Evolutionary conservation across 2,888 invertebrate species (phyloP), one percentile per base, ranked within the genome.

Genomic region (Lasioglossum zephyrum): DNA sequence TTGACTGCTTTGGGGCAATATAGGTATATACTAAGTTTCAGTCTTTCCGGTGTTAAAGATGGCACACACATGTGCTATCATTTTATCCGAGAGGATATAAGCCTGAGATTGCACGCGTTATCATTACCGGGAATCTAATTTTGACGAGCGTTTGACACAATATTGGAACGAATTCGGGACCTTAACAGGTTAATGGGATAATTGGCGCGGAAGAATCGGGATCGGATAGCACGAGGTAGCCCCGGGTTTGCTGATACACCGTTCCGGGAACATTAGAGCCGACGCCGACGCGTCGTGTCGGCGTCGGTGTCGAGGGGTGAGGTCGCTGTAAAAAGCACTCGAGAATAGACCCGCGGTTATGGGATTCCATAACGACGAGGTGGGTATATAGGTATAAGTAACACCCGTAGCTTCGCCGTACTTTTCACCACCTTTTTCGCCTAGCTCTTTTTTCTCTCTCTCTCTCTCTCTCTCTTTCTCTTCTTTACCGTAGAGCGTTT

Each of bases 231-330:
- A 84, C 73, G 76, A 78, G 79, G 77, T 81, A 77, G 90, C 84
- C 88, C 86, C 86, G 89, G 90, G 88, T 78, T 90, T 83, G 89
- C 90, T 88, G 88, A 91, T 90, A 92, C 87, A 86, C 81, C 78
- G 22, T 5, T 26, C 26, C 26, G 84, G 75, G 90, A 89, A 87
- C 90, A 91, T 93, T 91, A 92, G 86, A 88, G 89, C 88, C 78
- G 18, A 66, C 85, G 84, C 73, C 78, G 84, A 88, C 87, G 0
- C 53, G 53, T 1, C 53, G 53, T 1, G 84, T 79, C 85, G 74
- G 69, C 66, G 84, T 78, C 60, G 36, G 36, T 11, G 60, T 60
- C 26, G 60, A 26, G 60, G 26, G 84, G 84, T 77, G 36, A 66
- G 87, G 84, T 72, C 78, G 84, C 89, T 79, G 91, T 91, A 92